Evolutionary conservation across 2,888 invertebrate genomes (phyloP).

Genomic region (Napeogenes sylphis): DNA sequence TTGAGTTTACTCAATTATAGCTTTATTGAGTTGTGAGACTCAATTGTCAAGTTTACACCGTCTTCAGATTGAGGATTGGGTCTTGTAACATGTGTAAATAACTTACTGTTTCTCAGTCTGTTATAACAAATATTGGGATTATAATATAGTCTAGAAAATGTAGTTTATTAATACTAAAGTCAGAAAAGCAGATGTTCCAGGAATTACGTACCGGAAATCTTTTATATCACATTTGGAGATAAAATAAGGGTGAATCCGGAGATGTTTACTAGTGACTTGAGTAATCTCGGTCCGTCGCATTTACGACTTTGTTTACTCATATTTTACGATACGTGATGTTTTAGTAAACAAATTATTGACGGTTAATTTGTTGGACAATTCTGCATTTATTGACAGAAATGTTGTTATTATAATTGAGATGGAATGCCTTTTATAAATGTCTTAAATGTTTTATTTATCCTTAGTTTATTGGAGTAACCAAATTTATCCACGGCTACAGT

Average conservation of each 20-base stretch:
- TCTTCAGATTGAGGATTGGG: neutral
- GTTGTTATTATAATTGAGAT: no score
- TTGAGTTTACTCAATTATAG: neutral
- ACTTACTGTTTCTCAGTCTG: neutral
- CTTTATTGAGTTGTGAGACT: constrained; percentile 3
- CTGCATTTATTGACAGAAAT: neutral
- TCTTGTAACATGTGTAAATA: neutral
- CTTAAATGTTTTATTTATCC: no score
- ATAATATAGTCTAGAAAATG: no score
- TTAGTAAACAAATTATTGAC: constrained; percentile 6
- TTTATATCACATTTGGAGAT: neutral
- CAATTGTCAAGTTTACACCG: neutral
- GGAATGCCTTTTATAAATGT: no score
- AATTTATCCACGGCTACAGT: no score
- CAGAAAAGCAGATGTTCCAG: neutral
- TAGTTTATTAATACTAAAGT: no score
- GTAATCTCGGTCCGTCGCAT: constrained; percentile 21
- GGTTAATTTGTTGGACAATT: constrained; percentile 1
- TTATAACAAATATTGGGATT: no score
- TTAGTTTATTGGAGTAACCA: no score
- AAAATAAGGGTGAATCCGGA: neutral
- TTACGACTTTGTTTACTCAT: constrained; percentile 34
- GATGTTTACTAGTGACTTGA: constrained; percentile 2
- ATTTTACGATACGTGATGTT: constrained; percentile 3
- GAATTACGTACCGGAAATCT: neutral